Conservation (phyloP, 2,888 invertebrate species). For the Dynastes tityus region DNA sequence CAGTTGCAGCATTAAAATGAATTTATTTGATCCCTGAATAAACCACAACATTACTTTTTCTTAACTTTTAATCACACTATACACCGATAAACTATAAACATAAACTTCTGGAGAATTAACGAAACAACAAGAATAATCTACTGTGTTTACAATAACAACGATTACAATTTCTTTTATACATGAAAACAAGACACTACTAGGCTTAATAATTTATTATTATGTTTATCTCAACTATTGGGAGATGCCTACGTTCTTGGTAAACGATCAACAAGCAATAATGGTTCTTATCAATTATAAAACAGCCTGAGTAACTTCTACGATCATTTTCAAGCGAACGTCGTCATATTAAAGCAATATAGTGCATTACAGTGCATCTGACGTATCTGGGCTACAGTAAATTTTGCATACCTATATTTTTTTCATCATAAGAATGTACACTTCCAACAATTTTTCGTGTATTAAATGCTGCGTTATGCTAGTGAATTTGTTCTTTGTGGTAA, state of each 20-base stretch:
- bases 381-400: too few species aligned
- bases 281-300: constrained; percentile 11
- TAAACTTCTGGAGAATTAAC: neutral
- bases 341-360: neutral
- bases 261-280: neutral
- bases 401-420: too few species aligned
- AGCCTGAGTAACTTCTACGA: neutral
- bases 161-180: neutral
- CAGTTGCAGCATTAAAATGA: too few species aligned
- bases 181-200: neutral
- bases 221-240: too few species aligned
- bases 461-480: constrained; percentile 85
- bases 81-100: too few species aligned
- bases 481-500: constrained; percentile 90
- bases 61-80: too few species aligned
- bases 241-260: neutral
- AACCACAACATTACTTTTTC: too few species aligned
- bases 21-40: too few species aligned
- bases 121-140: neutral
- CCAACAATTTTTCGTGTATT: constrained; percentile 37
- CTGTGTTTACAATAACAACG: neutral
- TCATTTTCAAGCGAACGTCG: neutral
- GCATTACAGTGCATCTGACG: neutral
- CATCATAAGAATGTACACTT: constrained; percentile 10
- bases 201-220: too few species aligned